These are phyloP conservation scores for Trypoxylon attenuatum DNA, from an alignment of 2,888 invertebrate species.

Conservation along the genomic window DNA sequence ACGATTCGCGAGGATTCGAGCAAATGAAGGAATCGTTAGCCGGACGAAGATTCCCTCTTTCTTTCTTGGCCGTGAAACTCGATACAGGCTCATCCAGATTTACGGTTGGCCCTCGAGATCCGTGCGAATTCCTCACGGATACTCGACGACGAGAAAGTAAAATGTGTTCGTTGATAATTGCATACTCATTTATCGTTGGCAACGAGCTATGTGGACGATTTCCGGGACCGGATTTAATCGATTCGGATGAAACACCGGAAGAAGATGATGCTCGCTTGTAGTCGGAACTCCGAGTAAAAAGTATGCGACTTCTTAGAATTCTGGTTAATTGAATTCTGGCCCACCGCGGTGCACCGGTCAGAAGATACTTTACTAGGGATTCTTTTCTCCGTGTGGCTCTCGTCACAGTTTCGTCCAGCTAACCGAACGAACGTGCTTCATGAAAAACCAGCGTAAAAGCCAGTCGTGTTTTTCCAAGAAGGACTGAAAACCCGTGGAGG, in stretches of 20 bases:
- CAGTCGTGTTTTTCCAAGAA: too few relatives aligned
- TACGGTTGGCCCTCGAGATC: conserved; percentile 21
- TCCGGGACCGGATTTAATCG: conserved; percentile 36
- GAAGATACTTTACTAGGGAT: background rate
- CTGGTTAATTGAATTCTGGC: background rate
- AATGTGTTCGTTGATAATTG: conserved; percentile 32
- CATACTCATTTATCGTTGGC: conserved; percentile 26
- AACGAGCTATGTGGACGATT: conserved; percentile 35
- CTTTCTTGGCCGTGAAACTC: background rate
- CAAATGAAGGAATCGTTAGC: conserved; percentile 31
- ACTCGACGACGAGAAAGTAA: conserved; percentile 31
- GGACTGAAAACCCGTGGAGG: background rate
- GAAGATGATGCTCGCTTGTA: background rate
- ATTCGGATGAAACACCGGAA: conserved; percentile 14
- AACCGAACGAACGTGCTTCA: too few relatives aligned
- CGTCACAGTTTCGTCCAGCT: background rate
- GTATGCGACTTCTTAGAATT: background rate
- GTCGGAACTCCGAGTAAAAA: background rate
- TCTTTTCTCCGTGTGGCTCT: background rate
- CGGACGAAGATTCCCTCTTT: conserved; percentile 17
- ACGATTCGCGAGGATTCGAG: conserved; percentile 29
- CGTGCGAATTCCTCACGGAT: conserved; percentile 22
- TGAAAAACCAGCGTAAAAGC: too few relatives aligned
- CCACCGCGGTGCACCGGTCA: too few relatives aligned
- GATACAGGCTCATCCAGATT: conserved; percentile 12